phyloP scores from a whole-genome alignment of 92 coral and sea anemone species.

The Chrysogorgia sp. region DNA sequence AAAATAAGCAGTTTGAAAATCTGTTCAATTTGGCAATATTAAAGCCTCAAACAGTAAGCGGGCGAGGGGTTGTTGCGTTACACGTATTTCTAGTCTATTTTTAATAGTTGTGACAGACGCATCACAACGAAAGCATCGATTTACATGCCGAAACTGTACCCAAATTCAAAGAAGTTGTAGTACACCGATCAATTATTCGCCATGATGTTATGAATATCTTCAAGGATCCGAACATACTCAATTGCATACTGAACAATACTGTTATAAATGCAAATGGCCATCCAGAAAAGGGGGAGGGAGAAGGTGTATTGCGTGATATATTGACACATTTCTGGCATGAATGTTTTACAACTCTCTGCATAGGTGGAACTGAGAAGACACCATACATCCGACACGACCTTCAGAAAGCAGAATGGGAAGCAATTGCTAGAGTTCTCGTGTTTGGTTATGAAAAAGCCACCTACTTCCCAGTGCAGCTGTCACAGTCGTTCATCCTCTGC shows the following conservation, averaged over 20 bases:
- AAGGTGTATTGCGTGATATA: constrained; percentile 15
- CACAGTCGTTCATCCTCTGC: neutral
- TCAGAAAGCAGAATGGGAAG: constrained; percentile 33
- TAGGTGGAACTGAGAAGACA: constrained; percentile 12
- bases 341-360: constrained; percentile 14
- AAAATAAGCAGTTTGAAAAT: too few relatives aligned
- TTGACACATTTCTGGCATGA: constrained; percentile 39
- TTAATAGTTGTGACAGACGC: neutral
- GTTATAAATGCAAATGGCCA: constrained; percentile 17
- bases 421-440: neutral
- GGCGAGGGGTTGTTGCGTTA: too few relatives aligned
- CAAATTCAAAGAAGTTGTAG: neutral
- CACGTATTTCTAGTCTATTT: too few relatives aligned
- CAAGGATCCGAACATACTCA: neutral
- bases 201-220: neutral
- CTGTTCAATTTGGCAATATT: too few relatives aligned
- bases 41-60: too few relatives aligned
- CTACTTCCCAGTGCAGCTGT: constrained; percentile 40
- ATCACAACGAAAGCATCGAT: neutral
- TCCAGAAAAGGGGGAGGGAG: constrained; percentile 32
- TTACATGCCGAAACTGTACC: too few relatives aligned
- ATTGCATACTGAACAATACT: neutral
- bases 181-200: neutral
- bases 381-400: constrained; percentile 30
- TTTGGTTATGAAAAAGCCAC: constrained; percentile 17